Percentiles rank a stretch among this genome's conserved stretches.
Evolutionary conservation across 2,797 vertebrate species (phyloP).

Genomic region (Schizopygopsis malacanthus): DNA sequence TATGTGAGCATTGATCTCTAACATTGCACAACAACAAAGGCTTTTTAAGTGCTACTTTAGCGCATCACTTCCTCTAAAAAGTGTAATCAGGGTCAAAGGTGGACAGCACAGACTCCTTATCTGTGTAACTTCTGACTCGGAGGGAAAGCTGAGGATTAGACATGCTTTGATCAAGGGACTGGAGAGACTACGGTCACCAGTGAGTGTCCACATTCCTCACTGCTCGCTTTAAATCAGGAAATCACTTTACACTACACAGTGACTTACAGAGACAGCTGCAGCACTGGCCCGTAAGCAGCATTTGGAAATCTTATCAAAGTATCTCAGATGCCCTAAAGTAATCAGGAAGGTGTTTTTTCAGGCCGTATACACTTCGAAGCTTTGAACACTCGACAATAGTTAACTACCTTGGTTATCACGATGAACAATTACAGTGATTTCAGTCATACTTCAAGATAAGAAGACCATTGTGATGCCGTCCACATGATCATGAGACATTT

Average conservation of each 20-base stretch:
- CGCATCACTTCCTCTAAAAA: constrained; percentile 49
- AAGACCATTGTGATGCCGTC: constrained; percentile 43
- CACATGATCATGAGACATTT: constrained; percentile 8
- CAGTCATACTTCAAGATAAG: background rate
- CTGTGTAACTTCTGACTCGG: constrained; percentile 40
- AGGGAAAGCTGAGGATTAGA: constrained; percentile 42
- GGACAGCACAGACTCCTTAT: constrained; percentile 47
- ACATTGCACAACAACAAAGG: constrained; percentile 48
- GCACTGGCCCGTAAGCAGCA: background rate
- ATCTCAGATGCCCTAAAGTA: constrained; percentile 32
- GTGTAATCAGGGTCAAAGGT: constrained; percentile 59
- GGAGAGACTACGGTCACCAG: constrained; percentile 36
- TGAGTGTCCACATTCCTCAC: constrained; percentile 47
- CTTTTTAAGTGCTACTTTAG: constrained; percentile 42
- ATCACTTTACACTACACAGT: background rate
- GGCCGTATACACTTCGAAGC: background rate
- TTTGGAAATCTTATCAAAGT: background rate
- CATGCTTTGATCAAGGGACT: constrained; percentile 47
- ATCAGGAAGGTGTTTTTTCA: constrained; percentile 2
- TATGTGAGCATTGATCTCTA: background rate
- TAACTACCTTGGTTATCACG: background rate
- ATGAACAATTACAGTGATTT: constrained; percentile 7
- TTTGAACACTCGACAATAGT: background rate
- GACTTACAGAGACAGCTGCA: background rate
- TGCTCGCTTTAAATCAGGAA: constrained; percentile 42